phyloP scores from a whole-genome alignment of 2,797 vertebrate genomes.

The Enoplosus armatus region DNA sequence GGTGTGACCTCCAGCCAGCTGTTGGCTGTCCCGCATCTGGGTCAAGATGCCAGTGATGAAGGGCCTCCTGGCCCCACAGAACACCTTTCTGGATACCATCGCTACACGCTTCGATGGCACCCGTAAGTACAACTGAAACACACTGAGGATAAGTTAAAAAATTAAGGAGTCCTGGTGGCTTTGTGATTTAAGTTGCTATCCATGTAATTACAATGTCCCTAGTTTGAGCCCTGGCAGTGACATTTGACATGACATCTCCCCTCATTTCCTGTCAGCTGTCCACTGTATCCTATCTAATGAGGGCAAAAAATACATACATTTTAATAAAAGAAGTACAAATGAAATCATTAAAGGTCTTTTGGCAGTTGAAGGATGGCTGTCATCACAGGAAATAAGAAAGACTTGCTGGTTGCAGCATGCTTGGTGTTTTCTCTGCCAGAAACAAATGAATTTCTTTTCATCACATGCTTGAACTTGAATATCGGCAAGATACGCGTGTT shows the following conservation, averaged over 20 bases:
- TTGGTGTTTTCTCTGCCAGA: slow-evolving; percentile 1
- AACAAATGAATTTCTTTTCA: neutral
- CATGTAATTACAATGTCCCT: neutral
- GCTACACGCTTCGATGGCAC: slow-evolving; percentile 88
- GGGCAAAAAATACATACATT: neutral
- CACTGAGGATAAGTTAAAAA: neutral
- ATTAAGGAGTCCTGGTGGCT: neutral
- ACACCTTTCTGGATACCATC: slow-evolving; percentile 89
- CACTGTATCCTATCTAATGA: neutral
- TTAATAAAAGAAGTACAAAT: neutral
- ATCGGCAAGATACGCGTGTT: neutral
- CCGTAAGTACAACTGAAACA: slow-evolving; percentile 78
- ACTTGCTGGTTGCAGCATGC: neutral
- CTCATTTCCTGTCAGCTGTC: slow-evolving; percentile 3
- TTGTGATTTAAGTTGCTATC: slow-evolving; percentile 1
- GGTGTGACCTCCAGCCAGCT: slow-evolving; percentile 78
- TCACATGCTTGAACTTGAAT: slow-evolving; percentile 6
- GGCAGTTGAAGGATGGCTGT: neutral
- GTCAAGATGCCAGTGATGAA: slow-evolving; percentile 89
- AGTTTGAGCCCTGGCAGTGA: neutral
- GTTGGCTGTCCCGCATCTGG: slow-evolving; percentile 69
- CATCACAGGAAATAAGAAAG: slow-evolving; percentile 3
- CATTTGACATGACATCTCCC: neutral
- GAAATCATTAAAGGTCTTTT: slow-evolving; percentile 5
- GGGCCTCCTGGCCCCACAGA: slow-evolving; percentile 89